phyloP scores from a whole-genome alignment of 2,113 vertebrate species.

The Lampris megalopsis region DNA sequence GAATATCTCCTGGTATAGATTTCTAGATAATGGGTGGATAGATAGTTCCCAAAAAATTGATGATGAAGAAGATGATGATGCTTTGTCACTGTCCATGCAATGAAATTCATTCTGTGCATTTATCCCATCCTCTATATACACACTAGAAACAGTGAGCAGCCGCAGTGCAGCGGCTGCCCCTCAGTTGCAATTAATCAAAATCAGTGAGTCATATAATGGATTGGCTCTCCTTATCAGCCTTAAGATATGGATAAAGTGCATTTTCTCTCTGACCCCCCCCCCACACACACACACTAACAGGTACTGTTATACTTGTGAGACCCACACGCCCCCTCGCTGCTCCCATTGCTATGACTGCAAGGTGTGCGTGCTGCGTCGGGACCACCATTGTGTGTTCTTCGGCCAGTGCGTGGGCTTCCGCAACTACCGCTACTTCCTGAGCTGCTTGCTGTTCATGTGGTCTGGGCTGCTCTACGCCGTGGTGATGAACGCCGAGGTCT shows the following conservation, averaged over 20 bases:
- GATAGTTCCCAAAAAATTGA: no score
- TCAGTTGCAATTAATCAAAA: no score
- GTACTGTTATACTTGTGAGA: slow-evolving; percentile 90
- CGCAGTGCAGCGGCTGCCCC: no score
- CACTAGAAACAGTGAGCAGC: no score
- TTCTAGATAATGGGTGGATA: no score
- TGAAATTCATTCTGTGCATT: no score
- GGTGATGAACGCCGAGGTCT: slow-evolving; percentile 88
- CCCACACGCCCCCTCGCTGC: slow-evolving; percentile 89
- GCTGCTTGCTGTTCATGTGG: slow-evolving; percentile 86
- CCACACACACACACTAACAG: slow-evolving; percentile 59
- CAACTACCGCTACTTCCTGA: slow-evolving; percentile 90
- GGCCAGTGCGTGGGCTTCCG: slow-evolving; percentile 89
- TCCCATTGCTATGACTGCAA: slow-evolving; percentile 90
- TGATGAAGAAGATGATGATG: no score
- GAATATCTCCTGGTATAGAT: no score
- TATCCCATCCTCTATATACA: no score
- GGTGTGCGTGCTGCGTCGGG: slow-evolving; percentile 87
- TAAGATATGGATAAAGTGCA: neutral
- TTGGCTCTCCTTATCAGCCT: neutral
- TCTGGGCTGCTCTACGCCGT: slow-evolving; percentile 86
- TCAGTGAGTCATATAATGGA: no score
- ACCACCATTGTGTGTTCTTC: slow-evolving; percentile 93
- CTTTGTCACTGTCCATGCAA: no score
- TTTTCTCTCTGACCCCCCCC: neutral